A percentile compares a stretch with the other conserved stretches of the same genome.
Conservation (phyloP, 2,113 vertebrate species). For the Ammodramus savannarum region DNA sequence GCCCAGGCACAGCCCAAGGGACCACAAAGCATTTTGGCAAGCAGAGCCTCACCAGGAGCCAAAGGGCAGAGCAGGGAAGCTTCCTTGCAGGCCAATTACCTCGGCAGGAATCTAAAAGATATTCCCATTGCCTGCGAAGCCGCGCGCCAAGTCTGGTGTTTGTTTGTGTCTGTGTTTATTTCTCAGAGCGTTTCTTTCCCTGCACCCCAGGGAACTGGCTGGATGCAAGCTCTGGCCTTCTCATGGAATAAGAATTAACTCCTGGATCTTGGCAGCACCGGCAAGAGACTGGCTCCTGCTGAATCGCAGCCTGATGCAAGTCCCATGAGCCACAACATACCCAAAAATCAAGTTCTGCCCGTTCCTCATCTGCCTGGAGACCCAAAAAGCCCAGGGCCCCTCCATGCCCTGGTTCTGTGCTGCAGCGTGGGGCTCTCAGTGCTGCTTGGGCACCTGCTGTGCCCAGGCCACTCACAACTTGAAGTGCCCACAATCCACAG, state of each 20-base stretch:
- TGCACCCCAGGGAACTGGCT: constrained; percentile 41
- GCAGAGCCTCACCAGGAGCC: neutral
- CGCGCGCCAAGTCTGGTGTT: constrained; percentile 1
- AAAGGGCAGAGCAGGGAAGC: constrained; percentile 24
- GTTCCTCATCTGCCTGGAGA: neutral
- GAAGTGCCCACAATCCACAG: neutral
- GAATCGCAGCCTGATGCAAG: neutral
- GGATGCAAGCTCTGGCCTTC: constrained; percentile 44
- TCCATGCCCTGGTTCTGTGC: neutral
- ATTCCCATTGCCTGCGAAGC: constrained; percentile 64
- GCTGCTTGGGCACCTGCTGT: neutral
- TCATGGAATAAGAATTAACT: constrained; percentile 59
- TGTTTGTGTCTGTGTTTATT: constrained; percentile 64
- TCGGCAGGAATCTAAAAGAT: constrained; percentile 23
- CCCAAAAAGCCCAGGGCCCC: neutral
- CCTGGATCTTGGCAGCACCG: constrained; percentile 18
- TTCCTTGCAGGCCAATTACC: constrained; percentile 30
- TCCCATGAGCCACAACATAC: neutral
- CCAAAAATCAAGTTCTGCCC: neutral
- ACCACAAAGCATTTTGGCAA: constrained; percentile 26
- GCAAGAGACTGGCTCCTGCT: neutral
- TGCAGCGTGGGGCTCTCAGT: neutral
- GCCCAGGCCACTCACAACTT: neutral
- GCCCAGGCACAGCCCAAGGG: neutral
- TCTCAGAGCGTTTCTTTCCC: constrained; percentile 46